Base-by-base conservation (phyloP, 35 echinoderm and acorn worm genomes). In the Lytechinus variegatus region DNA sequence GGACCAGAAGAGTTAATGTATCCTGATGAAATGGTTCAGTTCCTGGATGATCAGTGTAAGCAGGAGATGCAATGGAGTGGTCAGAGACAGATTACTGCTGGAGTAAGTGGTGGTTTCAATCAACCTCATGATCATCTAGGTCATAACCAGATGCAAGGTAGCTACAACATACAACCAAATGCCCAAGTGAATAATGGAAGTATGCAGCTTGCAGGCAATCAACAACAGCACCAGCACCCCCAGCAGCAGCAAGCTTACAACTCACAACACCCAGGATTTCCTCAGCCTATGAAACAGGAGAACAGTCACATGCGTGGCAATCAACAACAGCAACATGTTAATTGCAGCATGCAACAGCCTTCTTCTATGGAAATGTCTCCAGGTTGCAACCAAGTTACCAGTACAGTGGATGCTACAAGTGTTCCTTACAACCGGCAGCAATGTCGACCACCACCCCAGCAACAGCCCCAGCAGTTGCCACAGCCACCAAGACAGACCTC, bases 351-450 rank as follows among this genome's bases (percentile, higher is more conserved):
- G 91, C 66, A 94, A 86, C 96, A 96, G 28, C 89, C 95, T 29
- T 87, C 94, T 52, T 72, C 95, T 44, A 99, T 99, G 96, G 98
- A 99, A 61, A 98, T 97, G 96, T 99, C 98, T 44, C 98, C 98
- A 8, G 97, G 97, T 27, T 98, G 97, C 92, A 98, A 99, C 92
- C 98, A 99, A 55, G 98, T 99, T 4, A 98, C 95, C 55, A 99
- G 98, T 72, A 99, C 96, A 0, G 98, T 98, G 5, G 94, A 98
- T 72, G 92, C 61, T 19, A 95, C 94, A 56, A 72, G 58, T 27
- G 86, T 94, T 12, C 89, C 54, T 88, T 56, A 89, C 91, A 28
- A 72, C 27, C 94, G 91, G 55, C 95, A 94, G 52, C 54, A 24
- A 27, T 56, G 87, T 14, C 54, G 61, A 55, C 92, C 16, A 21